Evolutionary conservation across 2,797 vertebrate genomes (phyloP), one percentile per base, ranked within the genome.

Genomic region (Eulemur albifrons): DNA sequence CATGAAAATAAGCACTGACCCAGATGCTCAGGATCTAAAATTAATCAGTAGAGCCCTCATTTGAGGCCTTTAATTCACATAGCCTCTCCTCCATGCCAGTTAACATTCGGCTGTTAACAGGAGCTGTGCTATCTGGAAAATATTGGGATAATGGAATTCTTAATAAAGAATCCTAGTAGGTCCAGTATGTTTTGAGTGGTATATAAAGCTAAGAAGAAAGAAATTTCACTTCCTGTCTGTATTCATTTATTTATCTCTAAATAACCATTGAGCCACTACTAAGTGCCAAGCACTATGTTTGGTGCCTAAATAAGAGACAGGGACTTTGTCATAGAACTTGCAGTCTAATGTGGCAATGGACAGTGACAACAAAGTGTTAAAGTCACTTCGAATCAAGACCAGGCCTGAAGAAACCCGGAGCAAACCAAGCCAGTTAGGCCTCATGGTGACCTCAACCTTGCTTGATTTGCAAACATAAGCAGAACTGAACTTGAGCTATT

Each of bases 1-100:
- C 65, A 48, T 83, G 88, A 96, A 96, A 88, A 73, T 88, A 85
- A 70, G 95, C 81, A 25, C 83, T 97, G 97, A 97, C 97, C 96
- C 93, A 98, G 90, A 97, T 97, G 95, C 85, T 73, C 43, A 38
- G 82, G 32, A 97, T 88, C 85, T 97, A 95, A 96, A 97, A 95
- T 94, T 95, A 96, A 95, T 91, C 95, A 77, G 80, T 65, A 61
- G 57, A 95, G 75, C 52, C 59, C 50, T 81, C 73, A 75, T 61
- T 79, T 54, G 82, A 95, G 79, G 65, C 81, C 50, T 52, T 85
- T 59, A 93, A 80, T 95, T 95, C 96, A 38, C 54, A 63, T 67
- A 8, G 38, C 85, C 69, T 92, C 10, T 32, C 63, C 48, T 59
- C 54, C 48, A 57, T 95, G 80, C 82, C 90, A n/a, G 0, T 2